These are phyloP conservation scores for Eclectus roratus DNA, from an alignment of 2,113 vertebrate genomes.

Conservation along the genomic window DNA sequence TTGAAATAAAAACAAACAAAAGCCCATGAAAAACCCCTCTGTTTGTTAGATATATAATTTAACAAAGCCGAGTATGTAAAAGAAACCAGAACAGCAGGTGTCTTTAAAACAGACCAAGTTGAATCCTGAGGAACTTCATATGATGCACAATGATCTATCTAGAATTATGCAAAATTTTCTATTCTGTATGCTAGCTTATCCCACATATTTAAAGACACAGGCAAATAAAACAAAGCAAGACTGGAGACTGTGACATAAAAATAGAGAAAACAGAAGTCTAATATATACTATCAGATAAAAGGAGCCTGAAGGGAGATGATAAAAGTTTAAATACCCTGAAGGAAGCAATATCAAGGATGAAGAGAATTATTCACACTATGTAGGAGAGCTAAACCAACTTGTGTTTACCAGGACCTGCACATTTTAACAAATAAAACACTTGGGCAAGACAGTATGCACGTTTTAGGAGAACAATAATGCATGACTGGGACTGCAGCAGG, in stretches of 20 bases:
- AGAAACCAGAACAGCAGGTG: background rate
- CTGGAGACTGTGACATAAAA: conserved; percentile 12
- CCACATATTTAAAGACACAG: conserved; percentile 20
- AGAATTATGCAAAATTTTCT: background rate
- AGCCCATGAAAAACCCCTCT: fast-evolving
- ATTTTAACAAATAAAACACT: background rate
- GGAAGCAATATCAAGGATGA: conserved; percentile 7
- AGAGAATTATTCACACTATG: background rate
- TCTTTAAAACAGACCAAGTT: background rate
- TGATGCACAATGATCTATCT: background rate
- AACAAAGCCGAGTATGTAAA: background rate
- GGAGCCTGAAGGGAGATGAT: conserved; percentile 37
- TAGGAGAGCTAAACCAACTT: background rate
- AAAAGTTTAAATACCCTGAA: conserved; percentile 37
- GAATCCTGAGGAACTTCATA: background rate
- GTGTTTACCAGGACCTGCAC: background rate
- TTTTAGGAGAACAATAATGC: background rate
- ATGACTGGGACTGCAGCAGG: background rate
- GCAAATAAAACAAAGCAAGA: conserved; percentile 46
- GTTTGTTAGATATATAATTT: background rate
- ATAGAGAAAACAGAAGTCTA: conserved; percentile 2
- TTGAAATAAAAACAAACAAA: background rate
- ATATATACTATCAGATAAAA: conserved; percentile 53
- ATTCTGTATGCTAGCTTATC: background rate
- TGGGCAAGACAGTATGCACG: background rate